Evolutionary conservation across 2,888 invertebrate species (phyloP).

Genomic region (Noctua fimbriata): DNA sequence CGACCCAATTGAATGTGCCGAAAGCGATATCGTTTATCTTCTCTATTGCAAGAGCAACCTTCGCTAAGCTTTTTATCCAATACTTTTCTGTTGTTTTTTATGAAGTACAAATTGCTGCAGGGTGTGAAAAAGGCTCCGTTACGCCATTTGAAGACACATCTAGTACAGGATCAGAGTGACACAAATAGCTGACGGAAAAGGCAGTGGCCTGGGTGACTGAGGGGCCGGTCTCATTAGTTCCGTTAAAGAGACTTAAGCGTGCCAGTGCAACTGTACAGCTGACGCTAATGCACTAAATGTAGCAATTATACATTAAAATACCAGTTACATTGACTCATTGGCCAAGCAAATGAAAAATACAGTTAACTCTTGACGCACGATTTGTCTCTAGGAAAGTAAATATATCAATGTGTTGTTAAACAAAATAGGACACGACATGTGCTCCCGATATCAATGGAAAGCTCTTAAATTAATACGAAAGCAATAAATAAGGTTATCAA

Average conservation of each 20-base stretch:
- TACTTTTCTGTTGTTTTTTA: slow-evolving; percentile 36
- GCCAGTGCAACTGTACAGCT: slow-evolving; percentile 72
- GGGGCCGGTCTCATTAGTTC: slow-evolving; percentile 79
- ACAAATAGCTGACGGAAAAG: slow-evolving; percentile 77
- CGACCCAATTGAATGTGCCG: slow-evolving; percentile 74
- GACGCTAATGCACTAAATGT: slow-evolving; percentile 64
- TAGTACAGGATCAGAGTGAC: slow-evolving; percentile 72
- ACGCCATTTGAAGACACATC: slow-evolving; percentile 43
- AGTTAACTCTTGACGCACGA: slow-evolving; percentile 38
- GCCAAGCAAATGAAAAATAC: slow-evolving; percentile 39
- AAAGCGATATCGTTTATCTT: slow-evolving; percentile 75
- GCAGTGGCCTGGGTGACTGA: slow-evolving; percentile 68
- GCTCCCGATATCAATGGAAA: slow-evolving; percentile 35
- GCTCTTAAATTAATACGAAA: slow-evolving; percentile 42
- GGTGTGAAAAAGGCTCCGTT: slow-evolving; percentile 44
- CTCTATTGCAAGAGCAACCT: slow-evolving; percentile 66
- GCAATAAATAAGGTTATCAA: slow-evolving; percentile 55
- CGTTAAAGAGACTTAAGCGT: slow-evolving; percentile 79
- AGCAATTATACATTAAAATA: slow-evolving; percentile 62
- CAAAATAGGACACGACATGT: slow-evolving; percentile 28
- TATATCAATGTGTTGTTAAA: slow-evolving; percentile 24
- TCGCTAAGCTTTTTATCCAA: slow-evolving; percentile 58
- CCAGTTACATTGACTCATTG: slow-evolving; percentile 52
- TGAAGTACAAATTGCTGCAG: slow-evolving; percentile 36
- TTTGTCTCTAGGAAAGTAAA: slow-evolving; percentile 28